These are phyloP conservation scores for Nomada ferruginata DNA, from an alignment of 2,888 invertebrate genomes.

Conservation along the genomic window DNA sequence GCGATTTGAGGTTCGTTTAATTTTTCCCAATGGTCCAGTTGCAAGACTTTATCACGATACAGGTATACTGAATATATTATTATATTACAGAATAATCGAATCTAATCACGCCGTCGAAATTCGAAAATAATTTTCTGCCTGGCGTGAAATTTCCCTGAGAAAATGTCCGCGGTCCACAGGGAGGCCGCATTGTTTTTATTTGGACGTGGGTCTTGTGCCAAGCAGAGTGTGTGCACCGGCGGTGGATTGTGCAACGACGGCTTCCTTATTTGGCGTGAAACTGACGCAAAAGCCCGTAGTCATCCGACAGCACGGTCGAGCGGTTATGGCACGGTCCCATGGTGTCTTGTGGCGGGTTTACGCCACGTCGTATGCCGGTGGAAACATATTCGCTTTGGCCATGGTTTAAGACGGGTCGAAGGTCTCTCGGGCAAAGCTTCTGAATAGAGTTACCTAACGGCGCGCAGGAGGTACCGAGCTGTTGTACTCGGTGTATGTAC, in stretches of 20 bases:
- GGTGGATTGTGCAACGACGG: slow-evolving; percentile 53
- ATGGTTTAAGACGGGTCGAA: slow-evolving; percentile 72
- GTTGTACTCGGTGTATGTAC: slow-evolving; percentile 49
- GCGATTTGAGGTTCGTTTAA: too few relatives aligned
- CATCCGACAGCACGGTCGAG: slow-evolving; percentile 67
- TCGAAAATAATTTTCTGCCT: neutral
- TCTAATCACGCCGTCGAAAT: neutral
- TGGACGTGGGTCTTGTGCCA: slow-evolving; percentile 43
- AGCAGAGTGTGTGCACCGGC: slow-evolving; percentile 43
- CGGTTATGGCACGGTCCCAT: slow-evolving; percentile 62
- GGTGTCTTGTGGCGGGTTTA: slow-evolving; percentile 63
- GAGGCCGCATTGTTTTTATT: slow-evolving; percentile 45
- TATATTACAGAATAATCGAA: neutral
- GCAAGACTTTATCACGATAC: too few relatives aligned
- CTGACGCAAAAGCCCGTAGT: slow-evolving; percentile 69
- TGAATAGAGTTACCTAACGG: slow-evolving; percentile 72
- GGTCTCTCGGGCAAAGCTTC: slow-evolving; percentile 72
- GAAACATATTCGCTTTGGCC: slow-evolving; percentile 71
- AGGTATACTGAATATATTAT: too few relatives aligned
- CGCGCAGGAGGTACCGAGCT: slow-evolving; percentile 61
- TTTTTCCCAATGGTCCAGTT: too few relatives aligned
- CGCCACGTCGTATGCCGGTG: slow-evolving; percentile 56
- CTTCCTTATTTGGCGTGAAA: slow-evolving; percentile 72
- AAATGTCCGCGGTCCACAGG: slow-evolving; percentile 7
- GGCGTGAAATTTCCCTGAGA: neutral